Percentiles rank a stretch among this genome's conserved stretches.
Evolutionary conservation across 2,113 vertebrate genomes (phyloP).

Genomic region (Megaceryle maxima): DNA sequence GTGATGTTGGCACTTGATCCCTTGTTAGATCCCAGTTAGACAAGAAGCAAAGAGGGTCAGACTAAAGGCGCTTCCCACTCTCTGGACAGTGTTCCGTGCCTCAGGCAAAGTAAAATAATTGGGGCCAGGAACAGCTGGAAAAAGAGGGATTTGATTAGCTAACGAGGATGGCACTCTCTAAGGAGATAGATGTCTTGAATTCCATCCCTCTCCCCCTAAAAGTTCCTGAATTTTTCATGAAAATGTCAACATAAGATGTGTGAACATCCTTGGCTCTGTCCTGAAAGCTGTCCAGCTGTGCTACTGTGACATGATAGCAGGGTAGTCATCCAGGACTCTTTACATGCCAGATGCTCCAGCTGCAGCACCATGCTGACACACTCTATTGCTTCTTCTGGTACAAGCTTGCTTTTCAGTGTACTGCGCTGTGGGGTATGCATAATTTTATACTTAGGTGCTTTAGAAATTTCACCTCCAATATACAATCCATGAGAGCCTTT

Average conservation of each 20-base stretch:
- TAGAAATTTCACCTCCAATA: background rate
- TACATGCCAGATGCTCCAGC: background rate
- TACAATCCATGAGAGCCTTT: background rate
- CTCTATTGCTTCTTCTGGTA: constrained; percentile 28
- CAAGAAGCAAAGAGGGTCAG: background rate
- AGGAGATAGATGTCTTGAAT: background rate
- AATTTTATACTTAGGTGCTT: background rate
- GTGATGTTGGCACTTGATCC: background rate
- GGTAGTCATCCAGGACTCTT: background rate
- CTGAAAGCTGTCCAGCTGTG: constrained; percentile 48
- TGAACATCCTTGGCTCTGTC: background rate
- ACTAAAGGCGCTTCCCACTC: background rate
- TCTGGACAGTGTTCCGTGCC: background rate
- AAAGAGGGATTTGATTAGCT: background rate
- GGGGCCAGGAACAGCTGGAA: background rate
- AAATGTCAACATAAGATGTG: background rate
- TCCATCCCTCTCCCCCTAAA: background rate
- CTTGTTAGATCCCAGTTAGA: background rate
- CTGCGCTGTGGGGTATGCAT: background rate
- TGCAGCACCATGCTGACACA: constrained; percentile 14
- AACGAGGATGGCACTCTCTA: background rate
- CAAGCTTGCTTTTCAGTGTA: constrained; percentile 21
- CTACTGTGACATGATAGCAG: constrained; percentile 10
- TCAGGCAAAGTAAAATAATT: background rate
- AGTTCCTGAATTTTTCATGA: constrained; percentile 47